Evolutionary conservation across 2,888 invertebrate species (phyloP).

Genomic region (Terebella lapidaria): DNA sequence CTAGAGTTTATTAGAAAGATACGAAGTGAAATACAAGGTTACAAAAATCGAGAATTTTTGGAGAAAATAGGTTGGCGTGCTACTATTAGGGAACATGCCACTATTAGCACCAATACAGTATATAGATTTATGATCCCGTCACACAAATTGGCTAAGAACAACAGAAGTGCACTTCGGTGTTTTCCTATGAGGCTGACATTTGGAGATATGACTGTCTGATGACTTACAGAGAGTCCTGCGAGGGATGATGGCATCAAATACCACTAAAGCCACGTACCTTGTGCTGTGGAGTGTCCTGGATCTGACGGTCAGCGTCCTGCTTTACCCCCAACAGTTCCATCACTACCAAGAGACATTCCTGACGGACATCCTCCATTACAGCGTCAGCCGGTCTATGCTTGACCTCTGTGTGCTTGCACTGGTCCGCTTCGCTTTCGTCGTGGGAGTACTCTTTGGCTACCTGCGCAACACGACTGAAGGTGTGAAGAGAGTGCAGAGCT

Average conservation of each 20-base stretch:
- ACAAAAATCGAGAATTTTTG: too few relatives aligned
- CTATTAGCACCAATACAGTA: too few relatives aligned
- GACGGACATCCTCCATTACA: not conserved
- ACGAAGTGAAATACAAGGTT: too few relatives aligned
- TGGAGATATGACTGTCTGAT: too few relatives aligned
- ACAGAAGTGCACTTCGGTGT: too few relatives aligned
- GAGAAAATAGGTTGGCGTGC: too few relatives aligned
- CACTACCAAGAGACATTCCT: not conserved
- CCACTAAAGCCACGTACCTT: not conserved
- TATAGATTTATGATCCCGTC: too few relatives aligned
- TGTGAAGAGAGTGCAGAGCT: slow-evolving; percentile 20
- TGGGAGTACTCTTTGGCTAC: slow-evolving; percentile 27
- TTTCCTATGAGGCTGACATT: too few relatives aligned
- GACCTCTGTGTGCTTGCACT: slow-evolving; percentile 32
- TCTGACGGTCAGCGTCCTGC: not conserved
- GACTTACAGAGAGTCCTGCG: too few relatives aligned
- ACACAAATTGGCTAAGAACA: too few relatives aligned
- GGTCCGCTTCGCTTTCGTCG: slow-evolving; percentile 24
- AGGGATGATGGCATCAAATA: not conserved
- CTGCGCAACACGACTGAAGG: slow-evolving; percentile 21
- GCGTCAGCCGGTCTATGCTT: slow-evolving; percentile 24
- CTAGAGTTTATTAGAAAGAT: too few relatives aligned
- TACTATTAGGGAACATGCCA: too few relatives aligned
- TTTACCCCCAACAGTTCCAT: not conserved
- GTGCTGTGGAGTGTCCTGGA: slow-evolving; percentile 1